A percentile compares a stretch with the other conserved stretches of the same genome.
These are phyloP conservation scores for Lepilemur septentrionalis DNA, from an alignment of 2,797 vertebrate species.

Conservation along the genomic window DNA sequence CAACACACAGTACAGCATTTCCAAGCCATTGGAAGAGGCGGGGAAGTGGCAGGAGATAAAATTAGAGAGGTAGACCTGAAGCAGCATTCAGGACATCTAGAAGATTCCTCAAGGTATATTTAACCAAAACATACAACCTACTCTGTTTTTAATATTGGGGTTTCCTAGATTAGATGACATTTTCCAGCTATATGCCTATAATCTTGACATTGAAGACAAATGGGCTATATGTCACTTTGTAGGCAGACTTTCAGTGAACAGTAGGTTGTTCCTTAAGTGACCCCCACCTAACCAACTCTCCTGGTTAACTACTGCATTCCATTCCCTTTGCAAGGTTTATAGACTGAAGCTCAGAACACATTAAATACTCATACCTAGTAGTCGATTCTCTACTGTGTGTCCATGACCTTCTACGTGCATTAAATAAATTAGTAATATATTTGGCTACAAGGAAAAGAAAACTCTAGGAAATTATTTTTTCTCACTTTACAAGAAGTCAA, in stretches of 20 bases:
- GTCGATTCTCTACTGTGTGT: background rate
- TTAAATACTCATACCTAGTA: background rate
- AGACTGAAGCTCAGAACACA: background rate
- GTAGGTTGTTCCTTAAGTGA: background rate
- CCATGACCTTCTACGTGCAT: background rate
- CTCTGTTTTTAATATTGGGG: background rate
- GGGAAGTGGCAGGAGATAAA: background rate
- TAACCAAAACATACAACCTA: background rate
- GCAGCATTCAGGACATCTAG: background rate
- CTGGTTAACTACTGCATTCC: background rate
- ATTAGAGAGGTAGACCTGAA: background rate
- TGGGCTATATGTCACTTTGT: background rate
- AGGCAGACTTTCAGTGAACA: background rate
- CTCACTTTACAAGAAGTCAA: background rate
- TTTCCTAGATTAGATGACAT: background rate
- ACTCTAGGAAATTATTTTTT: background rate
- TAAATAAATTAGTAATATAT: background rate
- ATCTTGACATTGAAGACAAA: background rate
- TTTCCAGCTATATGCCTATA: background rate
- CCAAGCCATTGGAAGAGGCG: background rate
- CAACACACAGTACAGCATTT: background rate
- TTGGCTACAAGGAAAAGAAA: background rate
- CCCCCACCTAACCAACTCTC: background rate
- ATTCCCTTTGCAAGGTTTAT: background rate
- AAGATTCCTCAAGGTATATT: background rate